Conservation (phyloP, 2,888 invertebrate species). For the Eugnorisma glareosa region DNA sequence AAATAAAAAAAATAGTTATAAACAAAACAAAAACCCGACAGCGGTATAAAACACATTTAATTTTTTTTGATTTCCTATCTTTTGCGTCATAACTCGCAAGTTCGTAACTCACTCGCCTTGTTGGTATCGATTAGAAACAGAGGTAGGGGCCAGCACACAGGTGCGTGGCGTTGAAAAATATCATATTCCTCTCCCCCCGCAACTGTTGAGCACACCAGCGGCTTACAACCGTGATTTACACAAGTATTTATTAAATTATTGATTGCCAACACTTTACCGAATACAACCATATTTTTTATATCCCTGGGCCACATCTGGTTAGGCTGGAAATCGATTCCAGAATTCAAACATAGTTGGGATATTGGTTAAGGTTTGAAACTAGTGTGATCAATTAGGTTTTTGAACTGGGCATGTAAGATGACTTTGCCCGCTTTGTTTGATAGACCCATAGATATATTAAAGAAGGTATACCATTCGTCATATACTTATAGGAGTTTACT, state of each 20-base stretch:
- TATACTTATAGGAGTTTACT: not conserved
- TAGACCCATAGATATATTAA: too few species aligned
- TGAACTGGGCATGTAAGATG: not conserved
- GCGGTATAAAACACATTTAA: too few species aligned
- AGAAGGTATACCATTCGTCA: too few species aligned
- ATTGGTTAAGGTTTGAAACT: conserved; percentile 11
- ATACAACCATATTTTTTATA: conserved; percentile 38
- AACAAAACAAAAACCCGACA: not conserved
- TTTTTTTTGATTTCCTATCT: not conserved
- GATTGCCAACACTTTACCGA: conserved; percentile 38
- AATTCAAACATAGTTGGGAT: conserved; percentile 5
- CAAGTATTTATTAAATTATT: conserved; percentile 62
- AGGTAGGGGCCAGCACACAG: conserved; percentile 54
- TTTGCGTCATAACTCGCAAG: not conserved
- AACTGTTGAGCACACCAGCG: conserved; percentile 44
- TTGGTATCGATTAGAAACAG: not conserved
- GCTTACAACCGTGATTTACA: conserved; percentile 55
- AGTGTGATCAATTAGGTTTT: conserved; percentile 16
- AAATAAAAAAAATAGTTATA: not conserved
- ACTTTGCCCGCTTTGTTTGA: not conserved
- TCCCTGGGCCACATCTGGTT: conserved; percentile 11
- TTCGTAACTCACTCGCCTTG: not conserved
- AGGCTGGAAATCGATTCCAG: not conserved
- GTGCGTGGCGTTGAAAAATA: conserved; percentile 66
- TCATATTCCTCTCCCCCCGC: conserved; percentile 57